Evolutionary conservation across 2,113 vertebrate species (phyloP), one percentile per base, ranked within the genome.

Genomic region (Blennius ocellaris): DNA sequence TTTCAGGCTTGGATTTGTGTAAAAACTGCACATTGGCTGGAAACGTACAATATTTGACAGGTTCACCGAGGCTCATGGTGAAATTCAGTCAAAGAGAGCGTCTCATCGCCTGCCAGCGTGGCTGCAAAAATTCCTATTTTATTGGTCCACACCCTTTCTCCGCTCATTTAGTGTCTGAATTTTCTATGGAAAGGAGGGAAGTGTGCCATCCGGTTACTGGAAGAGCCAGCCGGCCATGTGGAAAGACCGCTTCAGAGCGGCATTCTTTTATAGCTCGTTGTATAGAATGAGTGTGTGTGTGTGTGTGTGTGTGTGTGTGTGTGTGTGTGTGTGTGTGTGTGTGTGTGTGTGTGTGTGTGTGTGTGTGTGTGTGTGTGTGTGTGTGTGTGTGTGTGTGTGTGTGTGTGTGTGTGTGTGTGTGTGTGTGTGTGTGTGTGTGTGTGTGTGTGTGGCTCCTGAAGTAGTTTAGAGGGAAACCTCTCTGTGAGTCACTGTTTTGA

Each of bases 231-330:
- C 56, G 48, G 36, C 70, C 37, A 43, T 73, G 73, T 87, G 84
- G 87, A 88, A 89, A 88, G 69, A 88, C 64, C 83, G 72, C 74
- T 81, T 84, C 81, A 84, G 45, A 69, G 45, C 36, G 77, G 82
- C 57, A 48, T 62, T 69, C 53, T 58, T 71, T 74, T 45, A 80
- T 37, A 60, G 30, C 45, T 60, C 68, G 16, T 11, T 63, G 41
- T 67, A 38, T 10, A 48, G 36, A 41, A 37, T 71, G n/a, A 48
- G 58, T 36, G 5, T 41, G 30, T 59, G 40, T 17, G 38, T 66
- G 48, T 17, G 41, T 50, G 65, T 15, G 16, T 30, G 21, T 4
- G 21, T 4, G 21, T 30, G 21, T 30, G 21, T 4, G 21, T 30
- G 21, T 30, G 21, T 30, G 21, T 30, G 21, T 30, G 21, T 30